A percentile compares a stretch with the other conserved stretches of the same genome.
Evolutionary conservation across 2,113 vertebrate species (phyloP).

Genomic region (Phyllostomus discolor): DNA sequence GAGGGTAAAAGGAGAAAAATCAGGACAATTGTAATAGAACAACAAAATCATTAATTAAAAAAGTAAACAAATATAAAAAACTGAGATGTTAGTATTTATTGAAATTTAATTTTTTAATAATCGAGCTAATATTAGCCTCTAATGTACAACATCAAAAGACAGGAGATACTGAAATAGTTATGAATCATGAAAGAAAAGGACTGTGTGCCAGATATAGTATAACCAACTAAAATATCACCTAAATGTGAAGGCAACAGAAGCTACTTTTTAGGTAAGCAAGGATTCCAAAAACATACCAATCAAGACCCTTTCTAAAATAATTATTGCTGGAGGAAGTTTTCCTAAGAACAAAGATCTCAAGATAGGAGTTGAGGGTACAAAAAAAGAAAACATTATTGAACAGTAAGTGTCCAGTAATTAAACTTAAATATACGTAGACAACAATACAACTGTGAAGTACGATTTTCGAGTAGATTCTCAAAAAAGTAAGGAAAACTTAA

Average conservation of each 20-base stretch:
- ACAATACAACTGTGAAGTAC: background rate
- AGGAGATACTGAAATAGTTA: background rate
- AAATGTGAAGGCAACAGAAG: background rate
- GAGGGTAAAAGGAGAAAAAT: too few species aligned
- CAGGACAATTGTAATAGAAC: too few species aligned
- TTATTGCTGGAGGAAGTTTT: background rate
- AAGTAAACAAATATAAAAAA: background rate
- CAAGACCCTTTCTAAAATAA: background rate
- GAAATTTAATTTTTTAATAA: background rate
- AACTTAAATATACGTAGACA: background rate
- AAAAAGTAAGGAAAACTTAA: background rate
- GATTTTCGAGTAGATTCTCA: background rate
- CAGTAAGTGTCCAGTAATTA: background rate
- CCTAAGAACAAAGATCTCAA: background rate
- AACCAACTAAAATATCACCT: background rate
- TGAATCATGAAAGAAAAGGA: background rate
- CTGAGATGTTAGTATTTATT: background rate
- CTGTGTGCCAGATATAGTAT: background rate
- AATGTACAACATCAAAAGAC: background rate
- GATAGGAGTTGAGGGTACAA: background rate
- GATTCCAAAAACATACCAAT: background rate
- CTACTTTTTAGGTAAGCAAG: background rate
- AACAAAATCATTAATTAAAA: background rate
- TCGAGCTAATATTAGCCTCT: background rate
- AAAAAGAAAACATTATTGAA: background rate